Evolutionary conservation across 2,888 invertebrate genomes (phyloP).

Genomic region (Cryptosula pallasiana): DNA sequence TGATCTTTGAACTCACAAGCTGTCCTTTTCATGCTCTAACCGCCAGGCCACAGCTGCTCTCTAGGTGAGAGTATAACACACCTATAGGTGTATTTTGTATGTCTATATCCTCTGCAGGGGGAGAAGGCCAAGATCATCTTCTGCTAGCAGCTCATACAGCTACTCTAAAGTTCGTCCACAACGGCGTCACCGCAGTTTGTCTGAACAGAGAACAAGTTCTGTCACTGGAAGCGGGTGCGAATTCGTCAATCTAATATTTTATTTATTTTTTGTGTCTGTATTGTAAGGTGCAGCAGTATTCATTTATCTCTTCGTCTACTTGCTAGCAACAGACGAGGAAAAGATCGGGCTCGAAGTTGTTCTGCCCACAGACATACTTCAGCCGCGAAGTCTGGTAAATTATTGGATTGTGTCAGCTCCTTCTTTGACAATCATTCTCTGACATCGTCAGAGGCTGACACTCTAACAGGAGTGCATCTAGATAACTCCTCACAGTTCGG

Average conservation of each 20-base stretch:
- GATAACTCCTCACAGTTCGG: conserved; percentile 25
- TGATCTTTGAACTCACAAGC: neutral
- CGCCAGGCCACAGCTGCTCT: no score
- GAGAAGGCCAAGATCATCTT: neutral
- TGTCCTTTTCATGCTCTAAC: neutral
- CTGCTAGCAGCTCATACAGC: neutral
- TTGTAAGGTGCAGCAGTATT: no score
- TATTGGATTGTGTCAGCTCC: neutral
- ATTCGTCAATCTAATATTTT: no score
- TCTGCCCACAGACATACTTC: no score
- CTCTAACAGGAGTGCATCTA: conserved; percentile 17
- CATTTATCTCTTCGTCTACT: no score
- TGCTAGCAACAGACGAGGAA: no score
- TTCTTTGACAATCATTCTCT: conserved; percentile 3
- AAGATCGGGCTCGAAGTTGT: no score
- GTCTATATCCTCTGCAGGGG: neutral
- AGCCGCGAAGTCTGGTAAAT: no score
- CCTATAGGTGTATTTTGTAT: neutral
- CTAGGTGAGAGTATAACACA: no score
- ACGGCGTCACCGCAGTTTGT: neutral
- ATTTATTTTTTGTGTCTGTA: no score
- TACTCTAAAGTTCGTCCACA: neutral
- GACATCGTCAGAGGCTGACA: conserved; percentile 21
- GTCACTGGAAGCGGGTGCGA: neutral
- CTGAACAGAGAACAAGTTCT: conserved; percentile 4